Base-by-base conservation (phyloP, 2,797 vertebrate genomes). In the Staurois parvus region DNA sequence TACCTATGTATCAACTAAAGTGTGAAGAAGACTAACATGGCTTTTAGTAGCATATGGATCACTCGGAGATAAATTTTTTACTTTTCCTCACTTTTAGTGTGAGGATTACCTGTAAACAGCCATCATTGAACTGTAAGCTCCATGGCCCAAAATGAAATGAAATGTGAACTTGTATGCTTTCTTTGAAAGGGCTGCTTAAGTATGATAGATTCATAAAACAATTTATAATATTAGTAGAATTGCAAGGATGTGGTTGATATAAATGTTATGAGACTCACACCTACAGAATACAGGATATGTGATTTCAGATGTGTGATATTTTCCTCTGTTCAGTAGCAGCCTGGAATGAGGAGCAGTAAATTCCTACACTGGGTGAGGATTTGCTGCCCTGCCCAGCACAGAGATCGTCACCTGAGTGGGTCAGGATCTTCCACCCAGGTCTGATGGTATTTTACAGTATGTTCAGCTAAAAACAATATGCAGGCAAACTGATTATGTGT, bases 361-460 rank as follows among this genome's bases (percentile, higher is more conserved):
- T 84, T 84, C 86, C 85, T 67, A 19, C 40, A 67, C 15, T 37
- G 80, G 85, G 85, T 40, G 85, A 86, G 85, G 67, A 78, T 34
- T 45, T 83, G 48, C 68, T 78, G 79, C 72, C 52, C 56, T 77
- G 67, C 79, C 85, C 80, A 69, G 59, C 30, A 69, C 62, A 87
- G 56, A 72, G 66, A 79, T 48, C 34, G 29, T 84, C 81, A 83
- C 52, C 74, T 83, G 83, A 75, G 56, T 82, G 73, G 87, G 76
- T 75, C 81, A 89, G 85, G 83, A 89, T 80, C 87, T 88, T 87
- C 88, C 85, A 59, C 28, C 64, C 81, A 62, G 81, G 73, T 75
- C 48, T 64, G 17, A 69, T 19, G 34, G 66, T 37, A 11, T 30
- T 67, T n/a, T n/a, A n/a, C n/a, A n/a, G 24, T 9, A 11, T 64